Evolutionary conservation across 2,113 vertebrate genomes (phyloP).

Genomic region (pig (Sus scrofa)): T2T-Sscrofa CM000819.6:88067501-88068000

Average conservation of each 20-base stretch:
- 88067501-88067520: no score
- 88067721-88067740: not conserved
- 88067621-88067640: no score
- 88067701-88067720: constrained; percentile 9
- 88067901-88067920: not conserved
- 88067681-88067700: constrained; percentile 9
- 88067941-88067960: not conserved
- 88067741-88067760: not conserved
- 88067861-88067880: not conserved
- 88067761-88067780: constrained; percentile 32
- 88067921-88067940: not conserved
- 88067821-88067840: not conserved
- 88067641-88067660: no score
- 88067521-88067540: no score
- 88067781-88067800: not conserved
- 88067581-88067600: no score
- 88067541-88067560: no score
- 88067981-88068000: not conserved
- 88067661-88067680: no score
- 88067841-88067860: not conserved
- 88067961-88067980: not conserved
- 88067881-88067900: not conserved
- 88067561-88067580: no score
- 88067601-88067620: no score
- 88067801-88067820: not conserved